Percentiles rank a stretch among this genome's conserved stretches.
These are phyloP conservation scores for Amblyteles armatorius DNA, from an alignment of 2,888 invertebrate species.

Conservation along the genomic window DNA sequence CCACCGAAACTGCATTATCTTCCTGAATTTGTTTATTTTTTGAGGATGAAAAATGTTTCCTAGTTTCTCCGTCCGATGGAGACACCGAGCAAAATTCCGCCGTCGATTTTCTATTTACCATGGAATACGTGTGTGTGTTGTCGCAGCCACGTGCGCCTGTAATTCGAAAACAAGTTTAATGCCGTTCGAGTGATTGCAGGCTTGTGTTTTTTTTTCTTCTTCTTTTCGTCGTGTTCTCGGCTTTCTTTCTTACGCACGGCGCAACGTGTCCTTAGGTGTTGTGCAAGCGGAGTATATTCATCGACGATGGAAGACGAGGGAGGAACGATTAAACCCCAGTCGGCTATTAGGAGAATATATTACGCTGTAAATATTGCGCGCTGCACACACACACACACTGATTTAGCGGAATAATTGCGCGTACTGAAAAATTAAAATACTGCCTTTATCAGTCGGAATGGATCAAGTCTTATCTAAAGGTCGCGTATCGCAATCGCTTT, in stretches of 20 bases:
- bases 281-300: background rate
- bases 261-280: background rate
- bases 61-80: background rate
- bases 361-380: background rate
- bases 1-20: background rate
- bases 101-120: background rate
- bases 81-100: background rate
- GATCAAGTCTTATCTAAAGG: conserved; percentile 76
- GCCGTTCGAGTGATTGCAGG: background rate
- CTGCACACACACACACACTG: background rate
- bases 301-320: background rate
- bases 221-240: background rate
- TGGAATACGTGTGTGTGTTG: background rate
- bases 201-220: background rate
- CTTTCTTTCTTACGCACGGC: background rate
- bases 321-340: background rate
- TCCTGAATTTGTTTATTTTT: background rate
- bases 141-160: background rate
- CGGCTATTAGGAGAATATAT: background rate
- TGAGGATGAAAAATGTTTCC: background rate
- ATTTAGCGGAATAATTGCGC: conserved; percentile 2
- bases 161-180: background rate
- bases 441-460: conserved; percentile 10
- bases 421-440: background rate
- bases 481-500: conserved; percentile 71